A percentile compares a stretch with the other conserved stretches of the same genome.
These are phyloP conservation scores for Oryzias dopingdopingensis DNA, from an alignment of 2,797 vertebrate genomes.

Conservation along the genomic window DNA sequence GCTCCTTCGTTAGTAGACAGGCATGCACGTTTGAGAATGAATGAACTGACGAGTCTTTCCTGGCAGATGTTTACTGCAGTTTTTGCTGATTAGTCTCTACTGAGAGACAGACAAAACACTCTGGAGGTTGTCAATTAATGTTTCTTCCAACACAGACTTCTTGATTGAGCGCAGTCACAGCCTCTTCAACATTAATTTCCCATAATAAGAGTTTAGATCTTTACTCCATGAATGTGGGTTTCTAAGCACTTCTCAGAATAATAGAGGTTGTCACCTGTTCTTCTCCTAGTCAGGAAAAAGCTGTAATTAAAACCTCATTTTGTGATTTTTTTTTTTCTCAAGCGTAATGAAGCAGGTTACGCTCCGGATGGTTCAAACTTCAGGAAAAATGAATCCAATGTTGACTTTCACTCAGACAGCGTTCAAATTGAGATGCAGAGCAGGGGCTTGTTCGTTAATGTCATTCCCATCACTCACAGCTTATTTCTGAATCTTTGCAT, in stretches of 20 bases:
- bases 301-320: slow-evolving; percentile 45
- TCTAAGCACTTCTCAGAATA: slow-evolving; percentile 29
- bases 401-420: slow-evolving; percentile 6
- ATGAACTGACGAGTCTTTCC: slow-evolving; percentile 49
- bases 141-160: slow-evolving; percentile 43
- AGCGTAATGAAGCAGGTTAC: not conserved
- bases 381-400: slow-evolving; percentile 19
- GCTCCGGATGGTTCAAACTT: slow-evolving; percentile 10
- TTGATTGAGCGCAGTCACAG: slow-evolving; percentile 64
- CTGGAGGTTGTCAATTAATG: slow-evolving; percentile 70
- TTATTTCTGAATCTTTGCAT: slow-evolving; percentile 1
- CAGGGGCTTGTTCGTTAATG: not conserved
- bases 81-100: slow-evolving; percentile 68
- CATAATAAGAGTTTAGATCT: slow-evolving; percentile 49
- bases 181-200: slow-evolving; percentile 55
- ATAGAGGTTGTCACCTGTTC: slow-evolving; percentile 52
- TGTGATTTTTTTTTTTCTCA: slow-evolving; percentile 18
- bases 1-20: slow-evolving; percentile 50
- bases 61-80: slow-evolving; percentile 62
- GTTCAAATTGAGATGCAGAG: not conserved
- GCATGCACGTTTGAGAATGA: slow-evolving; percentile 55
- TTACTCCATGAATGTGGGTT: slow-evolving; percentile 34
- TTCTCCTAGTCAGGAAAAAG: slow-evolving; percentile 25
- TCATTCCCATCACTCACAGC: not conserved
- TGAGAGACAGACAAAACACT: slow-evolving; percentile 68